Evolutionary conservation across 2,797 vertebrate species (phyloP).

Genomic region (Chromobotia macracanthus): DNA sequence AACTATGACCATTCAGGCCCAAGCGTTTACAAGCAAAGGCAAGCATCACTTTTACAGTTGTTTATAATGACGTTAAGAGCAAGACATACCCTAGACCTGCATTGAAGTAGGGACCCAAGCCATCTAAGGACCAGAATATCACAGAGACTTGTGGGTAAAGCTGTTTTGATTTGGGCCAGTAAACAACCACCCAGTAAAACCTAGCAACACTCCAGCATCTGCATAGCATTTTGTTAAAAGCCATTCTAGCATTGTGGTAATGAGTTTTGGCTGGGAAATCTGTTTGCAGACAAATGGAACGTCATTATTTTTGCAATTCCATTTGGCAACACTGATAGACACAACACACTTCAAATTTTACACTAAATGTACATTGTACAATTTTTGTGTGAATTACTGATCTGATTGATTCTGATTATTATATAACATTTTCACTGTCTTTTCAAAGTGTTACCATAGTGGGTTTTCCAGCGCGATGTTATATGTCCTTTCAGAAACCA

Average conservation of each 20-base stretch:
- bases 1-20: too few species aligned
- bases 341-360: background rate
- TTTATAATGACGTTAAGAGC: too few species aligned
- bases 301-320: background rate
- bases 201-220: background rate
- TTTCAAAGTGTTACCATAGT: background rate
- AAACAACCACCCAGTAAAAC: background rate
- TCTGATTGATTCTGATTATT: background rate
- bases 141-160: too few species aligned
- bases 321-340: background rate
- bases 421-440: constrained; percentile 10
- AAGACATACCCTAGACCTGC: too few species aligned
- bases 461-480: background rate
- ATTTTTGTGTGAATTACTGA: background rate
- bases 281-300: too few species aligned
- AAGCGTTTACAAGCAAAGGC: background rate
- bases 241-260: background rate
- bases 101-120: too few species aligned
- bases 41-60: too few species aligned
- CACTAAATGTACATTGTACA: background rate
- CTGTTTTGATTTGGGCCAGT: background rate
- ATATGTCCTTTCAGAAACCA: background rate
- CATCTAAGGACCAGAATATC: too few species aligned
- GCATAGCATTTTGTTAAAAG: background rate
- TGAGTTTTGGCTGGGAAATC: background rate